phyloP scores from a whole-genome alignment of 2,888 invertebrate species.

The Ischnus inquisitorius region DNA sequence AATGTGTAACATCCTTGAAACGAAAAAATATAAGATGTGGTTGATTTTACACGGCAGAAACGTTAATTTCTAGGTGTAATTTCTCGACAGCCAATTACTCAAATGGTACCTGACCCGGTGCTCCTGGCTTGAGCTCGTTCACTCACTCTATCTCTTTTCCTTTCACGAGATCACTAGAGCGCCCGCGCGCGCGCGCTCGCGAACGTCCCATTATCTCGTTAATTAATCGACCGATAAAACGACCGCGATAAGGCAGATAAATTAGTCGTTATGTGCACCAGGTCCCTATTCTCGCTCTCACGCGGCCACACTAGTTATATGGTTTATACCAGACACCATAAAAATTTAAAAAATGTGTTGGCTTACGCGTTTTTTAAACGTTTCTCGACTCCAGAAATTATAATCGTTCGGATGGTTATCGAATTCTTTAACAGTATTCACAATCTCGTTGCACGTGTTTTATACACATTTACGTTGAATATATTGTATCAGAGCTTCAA shows the following conservation, averaged over 20 bases:
- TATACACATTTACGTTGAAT: slow-evolving; percentile 3
- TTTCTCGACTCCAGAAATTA: slow-evolving; percentile 31
- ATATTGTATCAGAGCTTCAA: slow-evolving; percentile 7
- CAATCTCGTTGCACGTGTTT: slow-evolving; percentile 21
- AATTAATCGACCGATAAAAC: slow-evolving; percentile 71
- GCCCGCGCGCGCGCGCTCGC: slow-evolving; percentile 36
- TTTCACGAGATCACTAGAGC: slow-evolving; percentile 32
- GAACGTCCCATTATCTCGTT: slow-evolving; percentile 66
- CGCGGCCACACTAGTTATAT: slow-evolving; percentile 29
- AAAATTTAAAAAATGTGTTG: not conserved
- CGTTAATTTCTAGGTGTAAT: slow-evolving; percentile 53
- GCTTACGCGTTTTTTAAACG: slow-evolving; percentile 17
- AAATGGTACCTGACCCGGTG: slow-evolving; percentile 49
- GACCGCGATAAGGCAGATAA: slow-evolving; percentile 67
- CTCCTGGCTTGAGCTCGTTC: slow-evolving; percentile 12
- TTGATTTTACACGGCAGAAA: slow-evolving; percentile 19
- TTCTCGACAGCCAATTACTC: slow-evolving; percentile 59
- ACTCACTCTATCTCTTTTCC: slow-evolving; percentile 66
- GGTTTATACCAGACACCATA: not conserved
- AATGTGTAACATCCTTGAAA: not conserved
- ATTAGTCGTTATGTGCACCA: slow-evolving; percentile 64
- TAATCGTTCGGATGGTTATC: slow-evolving; percentile 43
- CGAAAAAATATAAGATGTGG: not conserved
- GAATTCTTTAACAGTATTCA: slow-evolving; percentile 38
- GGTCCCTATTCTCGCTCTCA: slow-evolving; percentile 30